phyloP scores from a whole-genome alignment of 1,140 invertebrate genomes.

The Halyomorpha halys region DNA sequence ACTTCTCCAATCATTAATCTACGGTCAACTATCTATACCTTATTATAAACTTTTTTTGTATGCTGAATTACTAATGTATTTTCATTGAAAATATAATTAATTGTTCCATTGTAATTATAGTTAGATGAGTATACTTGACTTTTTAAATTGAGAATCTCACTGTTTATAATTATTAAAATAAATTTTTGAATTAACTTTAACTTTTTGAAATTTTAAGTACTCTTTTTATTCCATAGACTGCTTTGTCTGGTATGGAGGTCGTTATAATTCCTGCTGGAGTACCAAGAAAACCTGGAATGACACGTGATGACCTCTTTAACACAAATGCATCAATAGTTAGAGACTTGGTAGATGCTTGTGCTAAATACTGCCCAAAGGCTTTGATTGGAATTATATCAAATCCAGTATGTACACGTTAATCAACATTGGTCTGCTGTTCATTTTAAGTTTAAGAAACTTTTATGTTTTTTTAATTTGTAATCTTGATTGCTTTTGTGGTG shows the following conservation, averaged over 20 bases:
- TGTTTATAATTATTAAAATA: too few relatives aligned
- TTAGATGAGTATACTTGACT: too few relatives aligned
- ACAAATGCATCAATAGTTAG: constrained; percentile 96
- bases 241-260: constrained; percentile 60
- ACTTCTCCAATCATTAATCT: too few relatives aligned
- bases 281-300: constrained; percentile 93
- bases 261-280: constrained; percentile 97
- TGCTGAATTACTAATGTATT: too few relatives aligned
- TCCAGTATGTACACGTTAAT: constrained; percentile 89
- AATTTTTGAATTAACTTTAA: too few relatives aligned
- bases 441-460: constrained; percentile 84
- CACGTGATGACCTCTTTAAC: constrained; percentile 94
- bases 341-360: constrained; percentile 69
- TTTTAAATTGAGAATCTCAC: too few relatives aligned
- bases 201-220: too few relatives aligned
- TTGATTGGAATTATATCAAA: constrained; percentile 94
- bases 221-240: constrained; percentile 35
- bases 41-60: too few relatives aligned
- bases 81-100: too few relatives aligned
- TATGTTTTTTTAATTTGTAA: constrained; percentile 58
- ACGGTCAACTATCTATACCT: too few relatives aligned
- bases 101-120: too few relatives aligned
- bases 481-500: not conserved
- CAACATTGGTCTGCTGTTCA: constrained; percentile 79
- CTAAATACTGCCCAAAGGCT: constrained; percentile 82